Conservation (phyloP, 2,797 vertebrate species). For the Amazona finschi region DNA sequence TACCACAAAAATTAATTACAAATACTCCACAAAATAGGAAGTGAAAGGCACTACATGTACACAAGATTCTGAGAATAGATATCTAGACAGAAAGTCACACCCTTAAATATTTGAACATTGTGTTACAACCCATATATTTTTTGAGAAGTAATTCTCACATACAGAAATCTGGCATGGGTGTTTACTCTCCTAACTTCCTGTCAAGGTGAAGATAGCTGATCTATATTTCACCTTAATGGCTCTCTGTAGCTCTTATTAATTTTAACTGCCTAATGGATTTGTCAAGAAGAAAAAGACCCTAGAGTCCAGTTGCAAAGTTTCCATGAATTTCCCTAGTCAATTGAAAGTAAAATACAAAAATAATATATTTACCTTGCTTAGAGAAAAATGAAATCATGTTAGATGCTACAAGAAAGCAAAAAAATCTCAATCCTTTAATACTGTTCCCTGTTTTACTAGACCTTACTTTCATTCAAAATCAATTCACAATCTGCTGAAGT, state of each 20-base stretch:
- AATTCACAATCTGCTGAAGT: background rate
- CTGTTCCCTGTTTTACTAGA: background rate
- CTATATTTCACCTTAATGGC: constrained; percentile 18
- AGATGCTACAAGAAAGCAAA: background rate
- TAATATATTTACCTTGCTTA: background rate
- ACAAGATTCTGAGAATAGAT: background rate
- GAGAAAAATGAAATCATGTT: background rate
- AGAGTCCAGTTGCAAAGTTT: background rate
- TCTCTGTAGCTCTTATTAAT: background rate
- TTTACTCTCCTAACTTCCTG: background rate
- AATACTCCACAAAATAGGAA: background rate
- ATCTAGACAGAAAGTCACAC: background rate
- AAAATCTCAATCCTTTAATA: background rate
- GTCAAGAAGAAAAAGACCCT: background rate
- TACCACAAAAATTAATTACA: background rate
- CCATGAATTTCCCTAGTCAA: background rate
- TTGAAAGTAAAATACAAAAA: background rate
- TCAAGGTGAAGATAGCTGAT: background rate
- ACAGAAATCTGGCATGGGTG: background rate
- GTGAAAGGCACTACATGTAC: background rate
- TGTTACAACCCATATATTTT: background rate
- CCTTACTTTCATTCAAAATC: constrained; percentile 9
- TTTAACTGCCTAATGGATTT: constrained; percentile 22
- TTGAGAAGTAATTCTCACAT: background rate
- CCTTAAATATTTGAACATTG: background rate